These are phyloP conservation scores for Nomada goodeniana DNA, from an alignment of 2,888 invertebrate genomes.

Conservation along the genomic window DNA sequence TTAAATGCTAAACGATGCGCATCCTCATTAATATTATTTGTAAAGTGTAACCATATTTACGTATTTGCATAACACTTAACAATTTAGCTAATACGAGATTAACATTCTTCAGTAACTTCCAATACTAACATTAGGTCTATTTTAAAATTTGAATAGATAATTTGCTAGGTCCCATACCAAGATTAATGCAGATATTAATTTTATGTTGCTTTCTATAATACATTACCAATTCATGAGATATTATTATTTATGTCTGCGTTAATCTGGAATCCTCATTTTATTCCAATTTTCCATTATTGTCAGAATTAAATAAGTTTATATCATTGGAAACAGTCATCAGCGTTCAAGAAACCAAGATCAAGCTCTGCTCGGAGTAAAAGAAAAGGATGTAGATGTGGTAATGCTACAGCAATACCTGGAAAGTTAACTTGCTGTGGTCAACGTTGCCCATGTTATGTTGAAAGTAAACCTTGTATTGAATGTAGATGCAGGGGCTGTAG, in stretches of 20 bases:
- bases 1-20: slow-evolving; percentile 57
- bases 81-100: slow-evolving; percentile 52
- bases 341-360: slow-evolving; percentile 85
- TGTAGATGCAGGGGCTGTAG: slow-evolving; percentile 97
- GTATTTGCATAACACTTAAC: slow-evolving; percentile 58
- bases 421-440: slow-evolving; percentile 97
- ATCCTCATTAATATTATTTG: slow-evolving; percentile 63
- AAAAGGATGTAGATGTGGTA: slow-evolving; percentile 95
- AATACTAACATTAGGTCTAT: slow-evolving; percentile 64
- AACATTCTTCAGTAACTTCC: slow-evolving; percentile 51
- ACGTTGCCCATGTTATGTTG: slow-evolving; percentile 97
- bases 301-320: slow-evolving; percentile 42
- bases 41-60: slow-evolving; percentile 61
- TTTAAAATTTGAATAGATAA: slow-evolving; percentile 43
- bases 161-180: slow-evolving; percentile 65
- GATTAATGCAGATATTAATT: slow-evolving; percentile 65
- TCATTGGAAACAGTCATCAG: slow-evolving; percentile 77
- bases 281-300: slow-evolving; percentile 24
- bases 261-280: slow-evolving; percentile 57
- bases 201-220: slow-evolving; percentile 3
- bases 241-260: slow-evolving; percentile 57
- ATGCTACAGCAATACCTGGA: slow-evolving; percentile 94
- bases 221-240: slow-evolving; percentile 7
- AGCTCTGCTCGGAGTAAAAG: slow-evolving; percentile 85
- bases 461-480: slow-evolving; percentile 94